Evolutionary conservation across 92 coral and sea anemone species (phyloP).

Genomic region (Parazoanthus darwini): DNA sequence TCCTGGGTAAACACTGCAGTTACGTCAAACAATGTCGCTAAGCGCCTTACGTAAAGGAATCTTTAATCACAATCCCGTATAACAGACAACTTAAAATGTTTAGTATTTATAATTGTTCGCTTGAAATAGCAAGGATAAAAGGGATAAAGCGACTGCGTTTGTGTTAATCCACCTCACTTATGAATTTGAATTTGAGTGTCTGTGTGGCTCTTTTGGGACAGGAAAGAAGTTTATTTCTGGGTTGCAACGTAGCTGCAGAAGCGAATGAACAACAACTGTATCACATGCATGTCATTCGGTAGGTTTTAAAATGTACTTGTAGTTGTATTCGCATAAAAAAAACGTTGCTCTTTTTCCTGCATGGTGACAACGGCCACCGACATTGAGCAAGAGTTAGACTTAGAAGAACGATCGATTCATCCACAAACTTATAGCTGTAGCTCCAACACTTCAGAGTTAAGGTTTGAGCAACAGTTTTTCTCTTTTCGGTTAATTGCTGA

Average conservation of each 20-base stretch:
- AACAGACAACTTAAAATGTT: background rate
- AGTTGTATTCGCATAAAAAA: too few relatives aligned
- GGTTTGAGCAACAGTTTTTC: background rate
- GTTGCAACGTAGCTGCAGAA: background rate
- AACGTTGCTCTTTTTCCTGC: too few relatives aligned
- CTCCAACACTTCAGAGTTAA: background rate
- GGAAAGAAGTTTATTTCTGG: background rate
- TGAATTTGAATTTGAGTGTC: background rate
- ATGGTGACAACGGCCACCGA: background rate
- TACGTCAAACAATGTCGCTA: constrained; percentile 8
- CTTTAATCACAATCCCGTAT: constrained; percentile 13
- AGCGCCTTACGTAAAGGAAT: background rate
- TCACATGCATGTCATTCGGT: too few relatives aligned
- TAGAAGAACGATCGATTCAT: too few relatives aligned
- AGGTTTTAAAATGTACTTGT: too few relatives aligned
- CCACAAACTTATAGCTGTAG: background rate
- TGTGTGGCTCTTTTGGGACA: background rate
- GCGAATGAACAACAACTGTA: too few relatives aligned
- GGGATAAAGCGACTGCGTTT: background rate
- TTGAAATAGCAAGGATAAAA: background rate
- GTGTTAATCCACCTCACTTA: background rate
- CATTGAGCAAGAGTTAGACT: background rate
- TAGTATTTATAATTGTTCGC: background rate
- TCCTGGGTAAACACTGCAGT: background rate
- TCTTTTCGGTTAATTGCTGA: background rate